phyloP scores from a whole-genome alignment of 1,140 invertebrate species.

The Bombyx mandarina region DNA sequence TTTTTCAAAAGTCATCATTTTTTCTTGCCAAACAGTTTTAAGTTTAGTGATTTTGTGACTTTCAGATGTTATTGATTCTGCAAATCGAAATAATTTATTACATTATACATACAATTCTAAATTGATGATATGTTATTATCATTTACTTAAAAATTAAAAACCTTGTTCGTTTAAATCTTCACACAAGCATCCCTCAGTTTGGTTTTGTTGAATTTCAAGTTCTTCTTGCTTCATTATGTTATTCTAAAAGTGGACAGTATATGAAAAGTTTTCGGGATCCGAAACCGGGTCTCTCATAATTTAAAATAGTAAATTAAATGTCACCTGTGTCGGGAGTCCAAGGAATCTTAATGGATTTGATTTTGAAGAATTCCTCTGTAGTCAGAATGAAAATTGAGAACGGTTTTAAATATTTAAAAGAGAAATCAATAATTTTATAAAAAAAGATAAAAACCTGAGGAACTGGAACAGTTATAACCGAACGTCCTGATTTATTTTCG shows the following conservation, averaged over 20 bases:
- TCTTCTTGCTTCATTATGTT: slow-evolving; percentile 39
- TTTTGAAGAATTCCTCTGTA: slow-evolving; percentile 22
- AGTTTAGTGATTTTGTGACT: slow-evolving; percentile 28
- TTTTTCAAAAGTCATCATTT: slow-evolving; percentile 34
- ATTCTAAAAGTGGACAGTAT: slow-evolving; percentile 16
- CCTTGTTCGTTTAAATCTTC: slow-evolving; percentile 10
- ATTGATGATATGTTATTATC: no score
- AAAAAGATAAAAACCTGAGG: slow-evolving; percentile 20
- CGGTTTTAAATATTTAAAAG: not conserved
- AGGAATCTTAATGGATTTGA: slow-evolving; percentile 13
- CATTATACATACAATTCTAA: no score
- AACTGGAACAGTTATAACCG: slow-evolving; percentile 31
- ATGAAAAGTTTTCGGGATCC: no score
- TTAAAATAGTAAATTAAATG: slow-evolving; percentile 1
- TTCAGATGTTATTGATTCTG: slow-evolving; percentile 27
- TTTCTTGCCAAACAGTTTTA: slow-evolving; percentile 39
- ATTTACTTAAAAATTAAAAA: not conserved
- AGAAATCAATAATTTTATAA: not conserved
- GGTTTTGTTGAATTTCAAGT: slow-evolving; percentile 25
- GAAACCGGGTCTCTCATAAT: no score
- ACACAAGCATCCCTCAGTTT: slow-evolving; percentile 14
- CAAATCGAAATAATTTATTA: not conserved
- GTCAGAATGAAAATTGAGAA: slow-evolving; percentile 2
- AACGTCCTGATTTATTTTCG: slow-evolving; percentile 16
- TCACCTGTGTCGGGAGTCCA: slow-evolving; percentile 36